phyloP scores from a whole-genome alignment of 2,888 invertebrate species.

The Ceratothoa steindachneri region DNA sequence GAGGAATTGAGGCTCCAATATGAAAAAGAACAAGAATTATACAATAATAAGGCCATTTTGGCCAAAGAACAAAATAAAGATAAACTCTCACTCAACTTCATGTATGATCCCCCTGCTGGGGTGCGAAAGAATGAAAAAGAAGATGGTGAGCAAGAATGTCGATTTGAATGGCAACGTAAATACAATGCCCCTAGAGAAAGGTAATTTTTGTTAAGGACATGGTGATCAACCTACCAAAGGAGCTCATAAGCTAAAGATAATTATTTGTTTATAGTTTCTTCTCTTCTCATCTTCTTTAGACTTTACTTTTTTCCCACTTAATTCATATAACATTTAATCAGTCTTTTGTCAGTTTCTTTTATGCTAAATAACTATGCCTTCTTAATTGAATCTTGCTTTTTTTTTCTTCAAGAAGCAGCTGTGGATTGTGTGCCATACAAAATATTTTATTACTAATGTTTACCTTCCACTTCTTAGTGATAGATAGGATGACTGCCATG shows the following conservation, averaged over 20 bases:
- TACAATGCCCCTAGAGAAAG: slow-evolving; percentile 97
- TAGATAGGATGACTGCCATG: too few relatives aligned
- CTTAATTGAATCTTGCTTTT: too few relatives aligned
- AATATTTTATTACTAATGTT: too few relatives aligned
- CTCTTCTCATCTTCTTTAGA: background rate
- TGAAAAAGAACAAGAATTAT: slow-evolving; percentile 97
- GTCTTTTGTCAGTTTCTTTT: too few relatives aligned
- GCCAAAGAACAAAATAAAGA: slow-evolving; percentile 86
- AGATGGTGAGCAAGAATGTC: slow-evolving; percentile 92
- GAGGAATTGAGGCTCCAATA: slow-evolving; percentile 94
- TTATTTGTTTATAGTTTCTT: background rate
- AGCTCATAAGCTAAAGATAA: background rate
- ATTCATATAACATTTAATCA: too few relatives aligned
- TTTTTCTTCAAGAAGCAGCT: too few relatives aligned
- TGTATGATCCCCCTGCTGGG: slow-evolving; percentile 99
- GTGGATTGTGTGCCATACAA: too few relatives aligned
- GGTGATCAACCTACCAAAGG: too few relatives aligned
- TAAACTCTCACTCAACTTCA: slow-evolving; percentile 93
- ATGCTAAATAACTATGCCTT: too few relatives aligned
- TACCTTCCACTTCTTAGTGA: too few relatives aligned
- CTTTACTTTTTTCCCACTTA: too few relatives aligned
- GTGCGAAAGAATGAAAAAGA: slow-evolving; percentile 85
- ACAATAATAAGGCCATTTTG: slow-evolving; percentile 92
- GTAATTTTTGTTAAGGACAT: slow-evolving; percentile 56
- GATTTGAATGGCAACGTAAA: slow-evolving; percentile 99